Percentiles rank a stretch among this genome's conserved stretches.
phyloP scores from a whole-genome alignment of 2,797 vertebrate genomes.

The Fundulus diaphanus region DNA sequence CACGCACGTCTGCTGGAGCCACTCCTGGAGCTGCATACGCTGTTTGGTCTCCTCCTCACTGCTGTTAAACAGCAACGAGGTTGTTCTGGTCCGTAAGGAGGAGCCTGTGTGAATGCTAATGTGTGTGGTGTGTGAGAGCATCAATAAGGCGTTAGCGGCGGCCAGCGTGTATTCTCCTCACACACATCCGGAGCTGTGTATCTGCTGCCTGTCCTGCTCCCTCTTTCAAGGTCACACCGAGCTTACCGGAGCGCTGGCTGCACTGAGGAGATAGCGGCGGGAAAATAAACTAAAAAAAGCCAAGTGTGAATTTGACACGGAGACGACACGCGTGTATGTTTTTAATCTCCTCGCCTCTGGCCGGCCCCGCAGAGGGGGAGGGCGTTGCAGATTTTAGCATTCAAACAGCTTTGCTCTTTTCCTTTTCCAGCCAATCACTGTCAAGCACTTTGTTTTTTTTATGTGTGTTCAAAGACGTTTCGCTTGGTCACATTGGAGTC shows the following conservation, averaged over 20 bases:
- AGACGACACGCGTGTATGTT: background rate
- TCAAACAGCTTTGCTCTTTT: background rate
- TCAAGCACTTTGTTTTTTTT: background rate
- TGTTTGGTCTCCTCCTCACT: conserved; percentile 25
- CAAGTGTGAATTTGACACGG: conserved; percentile 11
- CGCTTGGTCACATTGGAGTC: conserved; percentile 2
- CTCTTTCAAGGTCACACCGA: conserved; percentile 67
- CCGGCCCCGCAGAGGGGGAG: background rate
- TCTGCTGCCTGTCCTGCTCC: conserved; percentile 47
- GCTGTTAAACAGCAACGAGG: conserved; percentile 35
- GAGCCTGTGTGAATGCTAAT: conserved; percentile 19
- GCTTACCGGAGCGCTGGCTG: conserved; percentile 63
- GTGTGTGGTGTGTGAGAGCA: conserved; percentile 39
- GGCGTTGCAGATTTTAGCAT: background rate
- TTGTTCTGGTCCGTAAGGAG: conserved; percentile 8
- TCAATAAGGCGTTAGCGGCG: conserved; percentile 39
- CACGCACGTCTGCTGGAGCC: background rate
- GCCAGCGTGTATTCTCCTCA: background rate
- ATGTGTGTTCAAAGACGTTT: background rate
- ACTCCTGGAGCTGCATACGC: conserved; percentile 12
- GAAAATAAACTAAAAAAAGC: background rate
- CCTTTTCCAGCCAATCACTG: background rate
- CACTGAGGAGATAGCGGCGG: conserved; percentile 46
- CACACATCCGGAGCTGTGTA: conserved; percentile 26
- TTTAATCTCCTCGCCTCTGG: background rate